Evolutionary conservation across 2,888 invertebrate genomes (phyloP).

Genomic region (Drosophila gaucha): DNA sequence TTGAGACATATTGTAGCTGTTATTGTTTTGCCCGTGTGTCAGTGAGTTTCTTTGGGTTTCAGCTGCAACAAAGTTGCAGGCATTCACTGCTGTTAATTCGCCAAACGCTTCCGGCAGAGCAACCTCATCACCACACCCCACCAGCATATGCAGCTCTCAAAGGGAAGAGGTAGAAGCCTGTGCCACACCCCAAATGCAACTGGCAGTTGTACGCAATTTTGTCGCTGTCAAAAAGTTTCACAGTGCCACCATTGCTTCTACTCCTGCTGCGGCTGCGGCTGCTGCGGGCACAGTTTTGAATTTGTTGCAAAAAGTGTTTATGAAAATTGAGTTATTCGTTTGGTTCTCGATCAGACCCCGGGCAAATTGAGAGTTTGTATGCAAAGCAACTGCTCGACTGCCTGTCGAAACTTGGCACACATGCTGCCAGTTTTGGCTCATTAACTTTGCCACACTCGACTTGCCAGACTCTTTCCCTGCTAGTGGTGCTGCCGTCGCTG

Average conservation of each 20-base stretch:
- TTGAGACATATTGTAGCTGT: slow-evolving; percentile 70
- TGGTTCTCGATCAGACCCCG: slow-evolving; percentile 32
- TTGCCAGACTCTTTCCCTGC: slow-evolving; percentile 1
- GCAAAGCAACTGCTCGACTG: slow-evolving; percentile 55
- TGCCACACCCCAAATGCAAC: slow-evolving; percentile 50
- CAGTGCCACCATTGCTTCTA: slow-evolving; percentile 38
- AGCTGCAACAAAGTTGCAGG: slow-evolving; percentile 66
- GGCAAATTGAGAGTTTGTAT: slow-evolving; percentile 44
- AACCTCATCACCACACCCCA: not conserved
- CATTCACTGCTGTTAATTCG: slow-evolving; percentile 72
- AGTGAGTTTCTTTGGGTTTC: slow-evolving; percentile 54
- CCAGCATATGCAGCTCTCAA: slow-evolving; percentile 30
- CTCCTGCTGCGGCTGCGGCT: slow-evolving; percentile 11
- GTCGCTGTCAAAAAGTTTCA: slow-evolving; percentile 76
- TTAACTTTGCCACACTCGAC: slow-evolving; percentile 64
- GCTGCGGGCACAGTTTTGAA: slow-evolving; percentile 55
- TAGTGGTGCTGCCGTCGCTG: slow-evolving; percentile 35
- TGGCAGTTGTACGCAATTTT: slow-evolving; percentile 74
- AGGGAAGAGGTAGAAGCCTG: slow-evolving; percentile 11
- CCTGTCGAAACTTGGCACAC: slow-evolving; percentile 72
- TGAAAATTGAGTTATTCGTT: slow-evolving; percentile 76
- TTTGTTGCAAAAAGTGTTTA: slow-evolving; percentile 80
- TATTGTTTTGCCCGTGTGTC: slow-evolving; percentile 65
- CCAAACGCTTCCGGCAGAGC: slow-evolving; percentile 54
- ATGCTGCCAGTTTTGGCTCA: slow-evolving; percentile 71